phyloP scores from a whole-genome alignment of 2,888 invertebrate species.

The Nysson spinosus region DNA sequence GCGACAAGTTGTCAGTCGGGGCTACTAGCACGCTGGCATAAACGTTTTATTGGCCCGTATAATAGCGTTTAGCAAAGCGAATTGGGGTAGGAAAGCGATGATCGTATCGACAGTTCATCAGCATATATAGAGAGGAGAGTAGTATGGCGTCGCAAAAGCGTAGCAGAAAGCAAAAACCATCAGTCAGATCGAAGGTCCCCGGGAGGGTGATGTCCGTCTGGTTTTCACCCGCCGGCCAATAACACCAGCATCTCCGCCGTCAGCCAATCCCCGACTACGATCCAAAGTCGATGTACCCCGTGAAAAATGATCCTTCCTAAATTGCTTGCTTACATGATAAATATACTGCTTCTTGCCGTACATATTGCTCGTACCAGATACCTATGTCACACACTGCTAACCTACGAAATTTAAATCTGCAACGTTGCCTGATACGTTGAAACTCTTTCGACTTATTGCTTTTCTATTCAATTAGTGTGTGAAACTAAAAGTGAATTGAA shows the following conservation, averaged over 20 bases:
- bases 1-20: too few species aligned
- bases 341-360: slow-evolving; percentile 67
- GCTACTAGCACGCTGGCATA: too few species aligned
- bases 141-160: slow-evolving; percentile 48
- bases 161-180: slow-evolving; percentile 66
- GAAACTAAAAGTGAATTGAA: too few species aligned
- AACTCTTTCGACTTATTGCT: background rate
- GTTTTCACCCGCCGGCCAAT: slow-evolving; percentile 75
- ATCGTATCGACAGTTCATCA: slow-evolving; percentile 65
- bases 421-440: slow-evolving; percentile 3
- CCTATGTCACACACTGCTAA: slow-evolving; percentile 34
- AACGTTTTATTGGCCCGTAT: slow-evolving; percentile 3
- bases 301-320: slow-evolving; percentile 77
- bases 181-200: slow-evolving; percentile 68
- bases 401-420: slow-evolving; percentile 28
- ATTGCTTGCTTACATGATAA: slow-evolving; percentile 78
- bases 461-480: too few species aligned
- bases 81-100: slow-evolving; percentile 22
- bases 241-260: slow-evolving; percentile 61
- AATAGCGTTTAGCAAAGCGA: slow-evolving; percentile 17
- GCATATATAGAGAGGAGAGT: slow-evolving; percentile 57
- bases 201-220: slow-evolving; percentile 74
- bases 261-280: slow-evolving; percentile 58
- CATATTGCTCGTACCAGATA: slow-evolving; percentile 50
- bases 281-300: slow-evolving; percentile 69